phyloP scores from a whole-genome alignment of 2,113 vertebrate species.

The Apteryx owenii region DNA sequence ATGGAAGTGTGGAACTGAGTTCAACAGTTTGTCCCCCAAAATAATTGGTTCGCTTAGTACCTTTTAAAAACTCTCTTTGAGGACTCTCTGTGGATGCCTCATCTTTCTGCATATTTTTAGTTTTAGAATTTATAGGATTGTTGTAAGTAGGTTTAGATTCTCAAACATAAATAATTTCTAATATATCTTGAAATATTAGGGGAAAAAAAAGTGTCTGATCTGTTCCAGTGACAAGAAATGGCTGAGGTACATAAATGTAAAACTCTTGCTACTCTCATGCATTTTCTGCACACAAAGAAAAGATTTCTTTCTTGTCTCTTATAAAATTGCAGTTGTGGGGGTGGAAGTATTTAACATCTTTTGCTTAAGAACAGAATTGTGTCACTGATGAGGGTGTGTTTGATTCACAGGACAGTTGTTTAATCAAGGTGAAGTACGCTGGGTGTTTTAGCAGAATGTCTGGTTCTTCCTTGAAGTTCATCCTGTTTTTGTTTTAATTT shows the following conservation, averaged over 20 bases:
- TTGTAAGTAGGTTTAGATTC: not conserved
- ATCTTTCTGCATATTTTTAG: constrained; percentile 10
- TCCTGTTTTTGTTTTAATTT: constrained; percentile 42
- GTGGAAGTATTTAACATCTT: constrained; percentile 31
- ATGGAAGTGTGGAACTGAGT: not conserved
- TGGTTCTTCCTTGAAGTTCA: constrained; percentile 43
- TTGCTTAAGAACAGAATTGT: constrained; percentile 36
- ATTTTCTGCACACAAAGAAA: not conserved
- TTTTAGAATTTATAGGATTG: not conserved
- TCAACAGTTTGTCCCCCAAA: not conserved
- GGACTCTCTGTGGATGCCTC: not conserved
- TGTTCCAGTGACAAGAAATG: not conserved
- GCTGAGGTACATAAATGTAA: not conserved
- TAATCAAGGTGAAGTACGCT: not conserved
- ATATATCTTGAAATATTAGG: not conserved
- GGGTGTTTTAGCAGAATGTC: not conserved
- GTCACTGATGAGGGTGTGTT: constrained; percentile 44
- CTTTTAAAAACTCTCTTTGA: not conserved
- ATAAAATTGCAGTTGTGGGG: not conserved
- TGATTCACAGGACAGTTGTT: constrained; percentile 54
- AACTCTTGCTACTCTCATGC: not conserved
- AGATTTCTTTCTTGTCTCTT: not conserved
- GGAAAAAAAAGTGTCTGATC: not conserved
- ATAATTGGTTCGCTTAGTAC: not conserved
- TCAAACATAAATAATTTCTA: not conserved